Percentiles rank a stretch among this genome's conserved stretches.
phyloP scores from a whole-genome alignment of 2,113 vertebrate genomes.

The Polypterus bichir region DNA sequence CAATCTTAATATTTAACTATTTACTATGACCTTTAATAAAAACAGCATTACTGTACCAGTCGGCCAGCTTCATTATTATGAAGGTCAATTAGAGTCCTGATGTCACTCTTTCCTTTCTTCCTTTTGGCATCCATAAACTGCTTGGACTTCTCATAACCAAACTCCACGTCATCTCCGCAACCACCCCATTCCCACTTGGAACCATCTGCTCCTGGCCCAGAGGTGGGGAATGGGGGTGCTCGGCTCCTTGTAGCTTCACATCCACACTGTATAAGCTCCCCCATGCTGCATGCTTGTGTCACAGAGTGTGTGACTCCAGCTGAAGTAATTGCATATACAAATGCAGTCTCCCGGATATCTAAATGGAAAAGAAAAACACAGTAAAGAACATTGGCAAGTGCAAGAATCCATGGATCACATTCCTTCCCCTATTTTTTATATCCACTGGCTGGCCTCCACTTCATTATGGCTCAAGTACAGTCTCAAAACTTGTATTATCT shows the following conservation, averaged over 20 bases:
- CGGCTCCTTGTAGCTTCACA: conserved; percentile 77
- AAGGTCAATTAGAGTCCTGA: conserved; percentile 77
- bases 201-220: conserved; percentile 39
- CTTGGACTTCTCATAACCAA: conserved; percentile 87
- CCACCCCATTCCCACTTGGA: conserved; percentile 94
- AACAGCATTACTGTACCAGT: conserved; percentile 53
- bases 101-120: conserved; percentile 84
- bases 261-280: conserved; percentile 85
- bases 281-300: conserved; percentile 96
- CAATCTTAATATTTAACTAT: too few relatives aligned
- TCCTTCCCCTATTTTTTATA: background rate
- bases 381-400: too few relatives aligned
- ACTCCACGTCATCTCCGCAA: conserved; percentile 90
- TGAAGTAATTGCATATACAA: conserved; percentile 85
- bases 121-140: conserved; percentile 90
- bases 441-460: background rate
- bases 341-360: conserved; percentile 94
- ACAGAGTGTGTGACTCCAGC: conserved; percentile 86
- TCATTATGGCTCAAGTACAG: too few relatives aligned
- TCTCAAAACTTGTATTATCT: too few relatives aligned
- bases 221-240: conserved; percentile 32
- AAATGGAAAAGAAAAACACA: conserved; percentile 10
- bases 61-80: conserved; percentile 92
- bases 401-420: too few relatives aligned
- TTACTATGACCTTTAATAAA: background rate